These are phyloP conservation scores for Gorsachius goisagi DNA, from an alignment of 2,113 vertebrate genomes.

Conservation along the genomic window DNA sequence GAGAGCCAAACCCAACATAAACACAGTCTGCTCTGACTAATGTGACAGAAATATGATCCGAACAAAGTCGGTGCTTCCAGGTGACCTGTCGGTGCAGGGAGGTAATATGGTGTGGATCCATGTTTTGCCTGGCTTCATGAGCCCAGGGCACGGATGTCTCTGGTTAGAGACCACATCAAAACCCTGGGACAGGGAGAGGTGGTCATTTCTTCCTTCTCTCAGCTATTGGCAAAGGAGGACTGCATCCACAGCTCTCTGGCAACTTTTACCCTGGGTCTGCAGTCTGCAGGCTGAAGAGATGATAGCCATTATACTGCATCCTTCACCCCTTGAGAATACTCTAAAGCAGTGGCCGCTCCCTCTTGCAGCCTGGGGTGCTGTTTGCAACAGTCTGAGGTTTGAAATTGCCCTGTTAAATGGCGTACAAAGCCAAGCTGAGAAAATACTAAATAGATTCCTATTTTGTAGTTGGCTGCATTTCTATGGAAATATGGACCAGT, in stretches of 20 bases:
- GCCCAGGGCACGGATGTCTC: background rate
- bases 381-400: background rate
- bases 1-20: background rate
- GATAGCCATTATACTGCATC: background rate
- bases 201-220: background rate
- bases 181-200: background rate
- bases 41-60: background rate
- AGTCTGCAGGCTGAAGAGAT: background rate
- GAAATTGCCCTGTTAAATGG: background rate
- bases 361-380: background rate
- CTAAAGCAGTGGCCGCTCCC: background rate
- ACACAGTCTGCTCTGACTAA: background rate
- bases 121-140: background rate
- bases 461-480: background rate
- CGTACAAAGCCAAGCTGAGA: background rate
- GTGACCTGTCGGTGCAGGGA: background rate
- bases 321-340: background rate
- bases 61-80: background rate
- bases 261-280: background rate
- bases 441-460: background rate
- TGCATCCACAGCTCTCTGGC: background rate
- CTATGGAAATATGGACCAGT: background rate
- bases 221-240: background rate
- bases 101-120: accelerated
- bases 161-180: background rate